Conservation (phyloP, 2,113 vertebrate genomes). For the Lepus timidus region DNA sequence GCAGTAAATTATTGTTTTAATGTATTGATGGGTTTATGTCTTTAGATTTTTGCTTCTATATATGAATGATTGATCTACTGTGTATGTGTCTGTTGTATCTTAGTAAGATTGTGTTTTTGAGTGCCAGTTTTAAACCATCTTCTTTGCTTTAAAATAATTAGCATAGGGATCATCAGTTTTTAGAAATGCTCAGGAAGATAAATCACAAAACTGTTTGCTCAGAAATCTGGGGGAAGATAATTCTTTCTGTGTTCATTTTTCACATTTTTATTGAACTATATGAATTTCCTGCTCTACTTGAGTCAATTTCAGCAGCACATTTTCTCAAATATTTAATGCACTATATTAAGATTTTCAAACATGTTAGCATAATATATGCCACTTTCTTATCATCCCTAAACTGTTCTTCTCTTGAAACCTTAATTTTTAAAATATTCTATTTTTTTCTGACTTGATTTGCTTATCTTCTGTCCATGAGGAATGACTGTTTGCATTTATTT, state of each 20-base stretch:
- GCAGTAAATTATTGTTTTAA: constrained; percentile 27
- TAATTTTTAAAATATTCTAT: background rate
- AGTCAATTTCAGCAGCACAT: constrained; percentile 7
- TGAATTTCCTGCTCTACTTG: background rate
- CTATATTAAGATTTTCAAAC: constrained; percentile 40
- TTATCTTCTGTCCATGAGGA: background rate
- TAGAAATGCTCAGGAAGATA: constrained; percentile 36
- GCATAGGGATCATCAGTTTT: background rate
- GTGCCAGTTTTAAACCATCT: background rate
- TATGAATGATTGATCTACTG: background rate
- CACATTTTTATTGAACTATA: constrained; percentile 23
- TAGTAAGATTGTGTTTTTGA: constrained; percentile 34
- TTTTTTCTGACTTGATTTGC: background rate
- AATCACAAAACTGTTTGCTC: background rate
- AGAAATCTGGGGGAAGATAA: constrained; percentile 22
- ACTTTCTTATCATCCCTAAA: background rate
- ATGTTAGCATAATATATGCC: background rate
- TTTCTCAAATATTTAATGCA: constrained; percentile 43
- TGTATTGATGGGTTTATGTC: background rate
- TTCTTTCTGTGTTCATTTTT: background rate
- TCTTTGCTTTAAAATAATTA: constrained; percentile 34
- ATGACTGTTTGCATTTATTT: background rate
- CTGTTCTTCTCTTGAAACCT: constrained; percentile 13
- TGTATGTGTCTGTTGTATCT: background rate
- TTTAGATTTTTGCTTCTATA: constrained; percentile 37